phyloP scores from a whole-genome alignment of 2,113 vertebrate species.

The Solenodon paradoxus region DNA sequence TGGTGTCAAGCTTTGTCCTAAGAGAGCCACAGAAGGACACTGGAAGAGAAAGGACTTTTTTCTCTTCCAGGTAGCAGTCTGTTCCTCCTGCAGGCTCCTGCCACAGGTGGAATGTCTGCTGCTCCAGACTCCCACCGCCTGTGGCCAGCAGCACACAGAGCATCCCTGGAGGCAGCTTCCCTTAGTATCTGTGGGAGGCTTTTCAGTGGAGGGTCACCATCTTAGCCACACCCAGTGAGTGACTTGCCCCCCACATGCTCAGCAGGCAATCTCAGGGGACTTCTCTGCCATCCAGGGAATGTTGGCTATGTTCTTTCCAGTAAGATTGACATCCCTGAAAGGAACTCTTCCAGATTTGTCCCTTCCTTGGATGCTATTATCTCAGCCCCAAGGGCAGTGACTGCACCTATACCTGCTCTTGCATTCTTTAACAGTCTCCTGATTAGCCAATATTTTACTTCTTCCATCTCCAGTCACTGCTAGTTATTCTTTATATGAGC shows the following conservation, averaged over 20 bases:
- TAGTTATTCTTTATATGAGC: neutral
- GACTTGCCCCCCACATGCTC: neutral
- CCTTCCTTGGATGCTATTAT: neutral
- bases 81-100: neutral
- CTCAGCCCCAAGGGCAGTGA: neutral
- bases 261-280: neutral
- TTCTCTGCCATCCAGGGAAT: neutral
- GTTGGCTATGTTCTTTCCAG: neutral
- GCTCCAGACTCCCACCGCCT: neutral
- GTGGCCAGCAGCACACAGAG: neutral
- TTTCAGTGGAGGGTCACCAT: fast-evolving
- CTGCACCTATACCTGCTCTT: neutral
- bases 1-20: neutral
- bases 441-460: neutral
- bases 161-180: neutral
- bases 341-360: neutral
- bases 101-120: neutral
- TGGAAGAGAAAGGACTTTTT: neutral
- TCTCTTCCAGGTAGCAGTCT: neutral
- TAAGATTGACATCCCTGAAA: too few relatives aligned
- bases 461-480: neutral
- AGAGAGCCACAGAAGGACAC: neutral
- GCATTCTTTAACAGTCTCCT: neutral
- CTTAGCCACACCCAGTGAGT: neutral
- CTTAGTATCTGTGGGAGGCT: neutral